A percentile compares a stretch with the other conserved stretches of the same genome.
Conservation (phyloP, 2,888 invertebrate species). For the Gymnocheta viridis region DNA sequence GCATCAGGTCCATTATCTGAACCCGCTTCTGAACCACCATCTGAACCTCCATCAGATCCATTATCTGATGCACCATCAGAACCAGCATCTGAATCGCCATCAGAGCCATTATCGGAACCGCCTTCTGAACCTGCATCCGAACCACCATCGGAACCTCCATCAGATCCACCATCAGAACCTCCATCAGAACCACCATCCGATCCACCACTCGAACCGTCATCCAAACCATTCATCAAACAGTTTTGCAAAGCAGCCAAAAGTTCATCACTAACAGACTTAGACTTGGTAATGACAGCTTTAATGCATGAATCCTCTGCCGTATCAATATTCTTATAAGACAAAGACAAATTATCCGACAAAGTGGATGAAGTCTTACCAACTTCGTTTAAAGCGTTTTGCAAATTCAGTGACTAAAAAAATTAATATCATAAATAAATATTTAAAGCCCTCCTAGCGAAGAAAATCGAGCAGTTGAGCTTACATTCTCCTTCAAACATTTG, state of each 20-base stretch:
- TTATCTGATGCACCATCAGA: background rate
- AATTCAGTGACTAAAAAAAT: conserved; percentile 27
- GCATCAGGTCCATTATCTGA: background rate
- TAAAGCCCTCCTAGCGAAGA: background rate
- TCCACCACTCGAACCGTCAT: conserved; percentile 37
- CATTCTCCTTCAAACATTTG: conserved; percentile 63
- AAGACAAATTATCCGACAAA: conserved; percentile 48
- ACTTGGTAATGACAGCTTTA: conserved; percentile 56
- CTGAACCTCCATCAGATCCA: background rate
- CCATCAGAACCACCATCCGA: conserved; percentile 9
- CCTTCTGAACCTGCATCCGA: background rate
- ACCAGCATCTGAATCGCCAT: conserved; percentile 9
- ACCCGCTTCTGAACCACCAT: background rate
- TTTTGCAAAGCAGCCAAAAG: conserved; percentile 61
- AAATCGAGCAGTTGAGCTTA: conserved; percentile 56
- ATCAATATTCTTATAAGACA: conserved; percentile 52
- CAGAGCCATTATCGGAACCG: background rate
- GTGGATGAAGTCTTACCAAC: conserved; percentile 36
- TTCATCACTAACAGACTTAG: conserved; percentile 64
- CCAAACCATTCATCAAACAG: conserved; percentile 69
- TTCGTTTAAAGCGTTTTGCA: conserved; percentile 46
- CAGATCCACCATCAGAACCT: conserved; percentile 3
- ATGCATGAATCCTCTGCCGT: conserved; percentile 59
- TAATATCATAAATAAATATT: background rate
- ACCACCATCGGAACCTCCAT: conserved; percentile 5